Conservation (phyloP, 37 sponge, comb jelly and placozoan species). For the Halichondria panicea region DNA sequence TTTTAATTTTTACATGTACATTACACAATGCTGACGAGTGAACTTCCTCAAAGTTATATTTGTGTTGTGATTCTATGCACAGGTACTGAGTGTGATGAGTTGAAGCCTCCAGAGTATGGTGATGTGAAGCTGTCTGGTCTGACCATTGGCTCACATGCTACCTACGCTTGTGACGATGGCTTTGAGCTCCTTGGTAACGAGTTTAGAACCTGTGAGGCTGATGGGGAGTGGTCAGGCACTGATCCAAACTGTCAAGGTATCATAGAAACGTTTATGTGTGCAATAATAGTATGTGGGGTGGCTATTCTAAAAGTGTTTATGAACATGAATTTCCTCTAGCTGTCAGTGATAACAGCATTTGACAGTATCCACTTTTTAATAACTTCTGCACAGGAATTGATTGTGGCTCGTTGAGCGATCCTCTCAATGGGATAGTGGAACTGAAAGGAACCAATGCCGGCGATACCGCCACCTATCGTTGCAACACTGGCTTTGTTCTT, state of each 20-base stretch:
- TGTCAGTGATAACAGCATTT: too few relatives aligned
- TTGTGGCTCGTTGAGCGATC: constrained; percentile 1
- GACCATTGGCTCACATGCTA: constrained; percentile 7
- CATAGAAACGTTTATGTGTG: too few relatives aligned
- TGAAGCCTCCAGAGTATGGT: constrained; percentile 13
- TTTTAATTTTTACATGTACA: too few relatives aligned
- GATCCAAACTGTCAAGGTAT: constrained; percentile 35
- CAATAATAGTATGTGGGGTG: too few relatives aligned
- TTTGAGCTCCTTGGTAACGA: constrained; percentile 14
- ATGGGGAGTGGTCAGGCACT: constrained; percentile 41
- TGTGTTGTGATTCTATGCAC: too few relatives aligned
- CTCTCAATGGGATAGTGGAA: constrained; percentile 34
- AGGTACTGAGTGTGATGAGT: constrained; percentile 50
- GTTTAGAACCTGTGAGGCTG: constrained; percentile 24
- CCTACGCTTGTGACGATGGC: constrained; percentile 36
- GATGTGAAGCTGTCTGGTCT: constrained; percentile 1
- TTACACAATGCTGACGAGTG: too few relatives aligned
- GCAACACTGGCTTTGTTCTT: constrained; percentile 31
- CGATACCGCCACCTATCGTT: constrained; percentile 38
- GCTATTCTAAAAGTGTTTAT: too few relatives aligned
- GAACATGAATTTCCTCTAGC: too few relatives aligned
- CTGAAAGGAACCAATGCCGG: constrained; percentile 8
- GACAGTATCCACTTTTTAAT: constrained; percentile 14
- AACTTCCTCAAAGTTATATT: too few relatives aligned
- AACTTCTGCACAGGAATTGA: constrained; percentile 15